Base-by-base conservation (phyloP, 2,113 vertebrate species). In the Corythaeola cristata region DNA sequence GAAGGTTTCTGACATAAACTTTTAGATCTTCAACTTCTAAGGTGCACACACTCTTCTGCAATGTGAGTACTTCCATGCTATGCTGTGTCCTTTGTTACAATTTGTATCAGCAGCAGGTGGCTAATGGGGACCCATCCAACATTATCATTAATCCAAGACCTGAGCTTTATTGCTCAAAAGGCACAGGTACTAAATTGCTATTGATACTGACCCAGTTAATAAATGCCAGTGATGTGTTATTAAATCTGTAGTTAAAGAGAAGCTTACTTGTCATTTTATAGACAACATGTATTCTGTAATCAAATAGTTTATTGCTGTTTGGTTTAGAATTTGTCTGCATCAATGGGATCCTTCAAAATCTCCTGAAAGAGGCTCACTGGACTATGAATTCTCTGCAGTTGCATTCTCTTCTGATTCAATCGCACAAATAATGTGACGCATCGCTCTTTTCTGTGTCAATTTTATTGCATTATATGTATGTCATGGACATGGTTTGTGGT, bases 41-140 rank as follows among this genome's bases (percentile, higher is more conserved):
- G 49, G 37, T 50, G 20, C n/a, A 64, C 49, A 26, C 67, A 19
- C 15, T 53, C 39, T n/a, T 33, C 27, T 12, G 33, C 35, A 28
- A 32, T 0, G 0, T 27, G 11, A 7, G 7, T 67, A 15, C n/a
- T 62, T 66, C 28, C 2, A 0, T 20, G 41, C 10, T 30, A 4
- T 17, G 11, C 59, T 62, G 2, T 55, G n/a, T 45, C 39, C 23
- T 68, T 50, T 27, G 23, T 44, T 62, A 26, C 0, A 2, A 11
- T 39, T 22, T 45, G 8, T 21, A 5, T 32, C 47, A 56, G 47
- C 47, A 68, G 50, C 30, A 75, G 27, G 11, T 33, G 26, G 26
- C 39, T 71, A 41, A 49, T 19, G 55, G 35, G 53, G 73, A 69
- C 49, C 47, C 21, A 56, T 28, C 27, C 78, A 79, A 12, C 52